These are phyloP conservation scores for Heterodera filipjevi DNA, from an alignment of 2,888 invertebrate genomes.

Conservation along the genomic window DNA sequence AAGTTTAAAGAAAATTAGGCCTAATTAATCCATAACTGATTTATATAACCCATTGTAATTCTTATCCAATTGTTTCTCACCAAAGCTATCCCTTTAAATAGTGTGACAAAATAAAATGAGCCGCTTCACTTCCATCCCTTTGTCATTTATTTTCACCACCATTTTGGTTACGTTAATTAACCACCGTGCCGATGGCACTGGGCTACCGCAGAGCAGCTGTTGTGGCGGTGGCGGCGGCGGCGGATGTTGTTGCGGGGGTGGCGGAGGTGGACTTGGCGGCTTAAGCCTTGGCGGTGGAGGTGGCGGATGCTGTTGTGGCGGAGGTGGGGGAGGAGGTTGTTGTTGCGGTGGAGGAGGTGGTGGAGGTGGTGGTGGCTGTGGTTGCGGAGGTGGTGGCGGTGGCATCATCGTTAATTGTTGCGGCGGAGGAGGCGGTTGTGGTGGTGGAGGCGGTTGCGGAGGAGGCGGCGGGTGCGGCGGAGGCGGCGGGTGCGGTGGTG, in stretches of 20 bases:
- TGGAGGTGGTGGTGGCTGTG: slow-evolving; percentile 22
- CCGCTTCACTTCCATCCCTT: not conserved
- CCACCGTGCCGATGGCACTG: not conserved
- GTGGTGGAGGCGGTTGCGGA: not conserved
- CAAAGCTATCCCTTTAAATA: not conserved
- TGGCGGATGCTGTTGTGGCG: not conserved
- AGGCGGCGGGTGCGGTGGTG: not conserved
- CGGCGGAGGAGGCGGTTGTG: not conserved
- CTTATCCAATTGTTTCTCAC: too few species aligned
- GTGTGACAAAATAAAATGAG: not conserved
- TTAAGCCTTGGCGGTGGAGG: slow-evolving; percentile 11
- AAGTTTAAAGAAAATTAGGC: too few species aligned
- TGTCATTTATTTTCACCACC: not conserved
- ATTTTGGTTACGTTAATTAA: not conserved
- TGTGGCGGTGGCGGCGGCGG: not conserved
- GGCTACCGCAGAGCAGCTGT: not conserved
- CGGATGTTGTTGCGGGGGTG: not conserved
- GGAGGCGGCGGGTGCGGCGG: not conserved
- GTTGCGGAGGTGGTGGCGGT: slow-evolving; percentile 28
- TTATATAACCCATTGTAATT: too few species aligned
- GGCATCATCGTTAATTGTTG: too few species aligned
- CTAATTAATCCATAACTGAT: too few species aligned
- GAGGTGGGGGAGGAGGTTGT: slow-evolving; percentile 16
- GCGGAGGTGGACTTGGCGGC: slow-evolving; percentile 18
- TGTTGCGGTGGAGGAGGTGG: slow-evolving; percentile 20